Conservation (phyloP, 2,797 vertebrate species). For the Melanotaenia trifasciata region DNA sequence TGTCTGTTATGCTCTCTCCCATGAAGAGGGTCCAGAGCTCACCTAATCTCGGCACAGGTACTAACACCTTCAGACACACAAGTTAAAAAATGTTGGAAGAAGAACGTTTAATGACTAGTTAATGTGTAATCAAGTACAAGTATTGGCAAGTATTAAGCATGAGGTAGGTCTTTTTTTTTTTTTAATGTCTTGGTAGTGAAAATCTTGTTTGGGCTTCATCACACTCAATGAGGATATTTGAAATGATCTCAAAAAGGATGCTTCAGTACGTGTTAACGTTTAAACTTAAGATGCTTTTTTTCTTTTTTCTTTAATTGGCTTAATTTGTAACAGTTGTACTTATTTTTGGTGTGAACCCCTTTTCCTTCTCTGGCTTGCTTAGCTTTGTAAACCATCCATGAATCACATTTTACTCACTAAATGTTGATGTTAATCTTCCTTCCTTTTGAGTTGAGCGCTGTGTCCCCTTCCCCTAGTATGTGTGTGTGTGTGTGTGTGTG, state of each 20-base stretch:
- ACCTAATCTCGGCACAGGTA: slow-evolving; percentile 92
- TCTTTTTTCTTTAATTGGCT: slow-evolving; percentile 10
- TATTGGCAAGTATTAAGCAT: not conserved
- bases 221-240: slow-evolving; percentile 29
- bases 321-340: slow-evolving; percentile 20
- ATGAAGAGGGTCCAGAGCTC: slow-evolving; percentile 99
- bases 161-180: slow-evolving; percentile 44
- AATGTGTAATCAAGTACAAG: not conserved
- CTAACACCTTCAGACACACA: slow-evolving; percentile 71
- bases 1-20: slow-evolving; percentile 94
- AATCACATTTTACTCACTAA: not conserved
- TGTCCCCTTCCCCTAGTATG: not conserved
- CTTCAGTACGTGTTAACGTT: slow-evolving; percentile 33
- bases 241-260: slow-evolving; percentile 38
- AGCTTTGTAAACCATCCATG: slow-evolving; percentile 23
- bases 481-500: not conserved
- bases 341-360: slow-evolving; percentile 11
- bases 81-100: slow-evolving; percentile 26
- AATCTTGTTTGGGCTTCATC: slow-evolving; percentile 17
- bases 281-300: slow-evolving; percentile 25
- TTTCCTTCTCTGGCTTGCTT: slow-evolving; percentile 17
- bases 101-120: not conserved
- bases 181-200: slow-evolving; percentile 15
- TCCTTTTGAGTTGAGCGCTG: slow-evolving; percentile 13
- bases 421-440: slow-evolving; percentile 24